Evolutionary conservation across 1,140 invertebrate genomes (phyloP).

Genomic region (Hyles vespertilio): DNA sequence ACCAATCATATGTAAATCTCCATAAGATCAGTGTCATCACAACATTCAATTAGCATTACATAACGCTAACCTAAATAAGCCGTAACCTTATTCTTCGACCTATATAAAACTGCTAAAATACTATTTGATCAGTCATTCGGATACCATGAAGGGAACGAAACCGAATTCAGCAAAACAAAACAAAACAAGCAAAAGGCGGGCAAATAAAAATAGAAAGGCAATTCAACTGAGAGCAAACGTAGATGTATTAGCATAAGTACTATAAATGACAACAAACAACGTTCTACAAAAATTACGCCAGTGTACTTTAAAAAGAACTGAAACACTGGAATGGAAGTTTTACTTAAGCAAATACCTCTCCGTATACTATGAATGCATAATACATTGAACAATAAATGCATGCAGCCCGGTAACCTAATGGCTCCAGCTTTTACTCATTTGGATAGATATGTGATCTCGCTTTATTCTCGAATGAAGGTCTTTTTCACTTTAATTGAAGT

Average conservation of each 20-base stretch:
- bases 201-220: constrained; percentile 30
- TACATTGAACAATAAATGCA: neutral
- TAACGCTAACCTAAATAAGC: too few relatives aligned
- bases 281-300: constrained; percentile 3
- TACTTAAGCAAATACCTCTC: neutral
- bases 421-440: too few relatives aligned
- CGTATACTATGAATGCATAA: constrained; percentile 1
- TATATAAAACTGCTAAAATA: neutral
- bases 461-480: too few relatives aligned
- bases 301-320: constrained; percentile 3
- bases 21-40: too few relatives aligned
- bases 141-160: constrained; percentile 13
- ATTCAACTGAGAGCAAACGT: constrained; percentile 25
- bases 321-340: neutral
- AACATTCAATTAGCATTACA: too few relatives aligned
- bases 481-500: too few relatives aligned
- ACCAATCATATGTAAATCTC: too few relatives aligned
- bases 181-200: constrained; percentile 50
- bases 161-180: constrained; percentile 34
- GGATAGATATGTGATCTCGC: too few relatives aligned
- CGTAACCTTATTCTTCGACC: too few relatives aligned
- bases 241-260: constrained; percentile 35
- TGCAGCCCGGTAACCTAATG: neutral
- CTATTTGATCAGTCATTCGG: neutral
- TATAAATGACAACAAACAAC: constrained; percentile 11